These are phyloP conservation scores for Colletes latitarsis DNA, from an alignment of 1,140 invertebrate species.

Conservation along the genomic window DNA sequence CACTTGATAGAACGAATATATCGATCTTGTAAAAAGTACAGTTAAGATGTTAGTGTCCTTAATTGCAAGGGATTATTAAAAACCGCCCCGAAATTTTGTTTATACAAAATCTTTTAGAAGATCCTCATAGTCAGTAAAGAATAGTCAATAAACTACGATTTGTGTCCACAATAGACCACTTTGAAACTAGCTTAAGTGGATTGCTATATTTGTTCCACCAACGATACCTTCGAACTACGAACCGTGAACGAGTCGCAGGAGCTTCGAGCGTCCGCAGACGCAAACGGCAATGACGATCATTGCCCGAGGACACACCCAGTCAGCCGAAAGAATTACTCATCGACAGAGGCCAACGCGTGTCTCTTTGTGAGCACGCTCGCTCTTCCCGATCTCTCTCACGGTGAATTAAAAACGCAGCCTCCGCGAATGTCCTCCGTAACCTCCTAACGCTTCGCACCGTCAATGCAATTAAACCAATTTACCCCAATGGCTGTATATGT, in stretches of 20 bases:
- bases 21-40: too few species aligned
- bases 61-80: too few species aligned
- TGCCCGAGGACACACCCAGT: slow-evolving; percentile 41
- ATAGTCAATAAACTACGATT: too few species aligned
- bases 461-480: slow-evolving; percentile 46
- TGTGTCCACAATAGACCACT: too few species aligned
- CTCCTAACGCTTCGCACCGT: slow-evolving; percentile 14
- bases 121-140: too few species aligned
- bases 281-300: slow-evolving; percentile 14
- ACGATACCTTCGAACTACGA: not conserved
- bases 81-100: too few species aligned
- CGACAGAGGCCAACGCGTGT: slow-evolving; percentile 30
- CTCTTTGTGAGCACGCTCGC: slow-evolving; percentile 19
- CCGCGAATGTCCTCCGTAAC: not conserved
- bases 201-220: not conserved
- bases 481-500: not conserved
- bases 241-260: not conserved
- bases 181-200: too few species aligned
- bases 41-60: too few species aligned
- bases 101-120: too few species aligned
- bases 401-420: slow-evolving; percentile 15
- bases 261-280: too few species aligned
- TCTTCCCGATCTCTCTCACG: not conserved
- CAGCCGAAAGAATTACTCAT: slow-evolving; percentile 52
- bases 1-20: too few species aligned